A percentile compares a stretch with the other conserved stretches of the same genome.
phyloP scores from a whole-genome alignment of 2,888 invertebrate genomes.

The Malthinus seriepunctatus region DNA sequence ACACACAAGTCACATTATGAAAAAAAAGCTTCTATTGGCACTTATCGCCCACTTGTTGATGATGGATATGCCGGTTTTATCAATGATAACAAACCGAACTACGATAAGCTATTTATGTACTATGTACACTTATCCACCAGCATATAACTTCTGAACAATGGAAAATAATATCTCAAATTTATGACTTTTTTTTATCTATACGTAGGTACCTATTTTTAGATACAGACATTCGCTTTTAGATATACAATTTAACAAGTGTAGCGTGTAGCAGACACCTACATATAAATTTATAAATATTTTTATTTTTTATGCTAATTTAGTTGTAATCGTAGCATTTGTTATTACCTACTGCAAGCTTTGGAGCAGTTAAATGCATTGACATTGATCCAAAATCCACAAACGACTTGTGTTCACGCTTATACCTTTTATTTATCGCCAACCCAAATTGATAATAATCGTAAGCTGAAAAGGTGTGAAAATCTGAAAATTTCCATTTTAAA shows the following conservation, averaged over 20 bases:
- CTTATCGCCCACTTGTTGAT: constrained; percentile 39
- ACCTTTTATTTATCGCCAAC: too few relatives aligned
- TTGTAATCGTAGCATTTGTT: background rate
- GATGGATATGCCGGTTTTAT: constrained; percentile 47
- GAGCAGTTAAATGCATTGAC: too few relatives aligned
- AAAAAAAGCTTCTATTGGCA: background rate
- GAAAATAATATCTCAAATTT: constrained; percentile 46
- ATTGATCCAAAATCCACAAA: too few relatives aligned
- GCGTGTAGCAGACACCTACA: constrained; percentile 16
- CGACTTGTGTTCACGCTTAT: too few relatives aligned
- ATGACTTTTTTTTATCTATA: constrained; percentile 40
- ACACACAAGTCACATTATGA: too few relatives aligned
- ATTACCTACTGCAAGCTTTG: too few relatives aligned
- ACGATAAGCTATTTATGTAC: constrained; percentile 46
- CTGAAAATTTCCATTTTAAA: too few relatives aligned
- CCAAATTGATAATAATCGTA: too few relatives aligned
- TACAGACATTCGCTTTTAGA: constrained; percentile 15
- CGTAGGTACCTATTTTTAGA: constrained; percentile 16
- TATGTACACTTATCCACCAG: constrained; percentile 45
- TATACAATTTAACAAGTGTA: constrained; percentile 12
- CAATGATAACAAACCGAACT: constrained; percentile 41
- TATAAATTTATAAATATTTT: constrained; percentile 6
- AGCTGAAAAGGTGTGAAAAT: too few relatives aligned
- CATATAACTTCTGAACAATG: constrained; percentile 43
- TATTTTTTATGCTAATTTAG: background rate